Base-by-base conservation (phyloP, 2,113 vertebrate species). In the Plestiodon gilberti region DNA sequence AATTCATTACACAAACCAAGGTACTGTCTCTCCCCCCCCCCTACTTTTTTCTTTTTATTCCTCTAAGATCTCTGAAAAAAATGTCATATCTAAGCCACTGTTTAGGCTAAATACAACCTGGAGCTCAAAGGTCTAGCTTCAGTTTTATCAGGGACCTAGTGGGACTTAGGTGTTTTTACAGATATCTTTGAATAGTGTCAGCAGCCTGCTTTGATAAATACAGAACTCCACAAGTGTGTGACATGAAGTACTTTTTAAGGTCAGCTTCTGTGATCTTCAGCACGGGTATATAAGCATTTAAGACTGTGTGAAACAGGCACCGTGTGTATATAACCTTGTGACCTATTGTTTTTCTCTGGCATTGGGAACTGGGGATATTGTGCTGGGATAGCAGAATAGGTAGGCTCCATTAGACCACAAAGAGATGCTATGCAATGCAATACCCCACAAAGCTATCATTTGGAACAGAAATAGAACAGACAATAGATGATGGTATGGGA, bases 11-110 rank as follows among this genome's bases (percentile, higher is more conserved):
- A 90, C 67, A 92, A 82, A 85, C 25, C 62, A 70, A 91, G 38
- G 10, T 55, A 79, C 57, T 86, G 76, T 67, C 93, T 90, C 85
- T 93, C 91, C 89, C 91, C 83, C 83, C 67, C n/a, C 64, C 89
- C 25, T 23, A 4, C 70, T 40, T 35, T 25, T 35, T 35, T 38
- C 6, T 35, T 57, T 23, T 48, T 48, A 48, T 79, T 95, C 77
- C 79, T 76, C 77, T 87, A 91, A 81, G 52, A 83, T 48, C 35
- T 90, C 83, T 88, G 87, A 86, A 35, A 64, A 74, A 79, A 35
- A 48, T 48, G 57, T 15, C 67, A 86, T 80, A 71, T 86, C 82
- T 43, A 57, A 64, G n/a, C 28, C 57, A 81, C 14, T 71, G 35
- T 64, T 48, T 80, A 86, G 67, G 28, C 40, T 73, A 43, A 79